A percentile compares a stretch with the other conserved stretches of the same genome.
phyloP scores from a whole-genome alignment of 2,113 vertebrate genomes.

The Pogona vitticeps region DNA sequence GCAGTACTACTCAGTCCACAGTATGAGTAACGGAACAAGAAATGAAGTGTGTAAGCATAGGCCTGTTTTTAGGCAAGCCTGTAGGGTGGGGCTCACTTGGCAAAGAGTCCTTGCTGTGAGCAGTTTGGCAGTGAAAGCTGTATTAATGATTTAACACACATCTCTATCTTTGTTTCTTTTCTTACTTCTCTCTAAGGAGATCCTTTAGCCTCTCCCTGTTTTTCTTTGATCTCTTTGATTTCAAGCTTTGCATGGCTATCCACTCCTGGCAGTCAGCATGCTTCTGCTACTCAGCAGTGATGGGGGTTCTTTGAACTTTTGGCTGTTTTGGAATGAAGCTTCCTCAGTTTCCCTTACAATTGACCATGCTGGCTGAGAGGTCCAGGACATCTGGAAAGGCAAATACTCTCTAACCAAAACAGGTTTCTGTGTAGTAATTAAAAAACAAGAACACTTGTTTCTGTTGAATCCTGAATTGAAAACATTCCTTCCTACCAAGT shows the following conservation, averaged over 20 bases:
- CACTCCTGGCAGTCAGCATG: conserved; percentile 29
- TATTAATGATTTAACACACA: conserved; percentile 43
- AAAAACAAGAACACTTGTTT: neutral
- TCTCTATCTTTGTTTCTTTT: neutral
- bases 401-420: too few relatives aligned
- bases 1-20: neutral
- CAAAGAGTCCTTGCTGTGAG: conserved; percentile 21
- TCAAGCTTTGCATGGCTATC: conserved; percentile 46
- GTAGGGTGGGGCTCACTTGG: conserved; percentile 39
- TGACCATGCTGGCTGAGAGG: neutral
- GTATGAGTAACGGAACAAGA: neutral
- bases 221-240: conserved; percentile 28
- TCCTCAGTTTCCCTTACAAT: neutral
- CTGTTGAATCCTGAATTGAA: neutral
- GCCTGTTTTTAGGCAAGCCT: conserved; percentile 10
- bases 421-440: too few relatives aligned
- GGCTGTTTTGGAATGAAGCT: neutral
- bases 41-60: neutral
- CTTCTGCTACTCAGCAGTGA: conserved; percentile 31
- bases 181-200: neutral
- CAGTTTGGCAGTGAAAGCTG: conserved; percentile 27
- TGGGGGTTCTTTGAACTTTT: neutral
- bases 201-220: conserved; percentile 19
- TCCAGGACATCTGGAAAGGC: too few relatives aligned
- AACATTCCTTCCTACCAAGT: neutral